A percentile compares a stretch with the other conserved stretches of the same genome.
Conservation (phyloP, 2,113 vertebrate species). For the Nettapus auritus region DNA sequence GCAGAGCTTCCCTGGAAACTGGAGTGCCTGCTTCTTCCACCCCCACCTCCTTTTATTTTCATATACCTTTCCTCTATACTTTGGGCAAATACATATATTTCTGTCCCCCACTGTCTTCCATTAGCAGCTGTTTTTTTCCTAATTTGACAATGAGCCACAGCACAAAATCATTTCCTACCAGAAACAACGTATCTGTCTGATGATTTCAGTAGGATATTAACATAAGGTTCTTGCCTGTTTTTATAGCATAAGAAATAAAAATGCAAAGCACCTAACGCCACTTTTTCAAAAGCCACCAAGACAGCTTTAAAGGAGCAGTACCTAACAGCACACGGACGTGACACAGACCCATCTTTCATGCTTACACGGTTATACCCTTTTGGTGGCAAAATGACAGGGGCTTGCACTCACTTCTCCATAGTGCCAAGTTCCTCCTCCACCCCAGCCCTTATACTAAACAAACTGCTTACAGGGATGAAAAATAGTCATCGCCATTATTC, state of each 20-base stretch:
- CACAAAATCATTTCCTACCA: neutral
- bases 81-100: neutral
- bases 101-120: neutral
- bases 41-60: neutral
- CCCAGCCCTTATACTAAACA: neutral
- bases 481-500: neutral
- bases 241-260: neutral
- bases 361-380: neutral
- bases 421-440: neutral
- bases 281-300: neutral
- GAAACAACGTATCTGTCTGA: neutral
- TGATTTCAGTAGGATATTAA: neutral
- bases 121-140: neutral
- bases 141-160: neutral
- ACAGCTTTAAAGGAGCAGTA: neutral
- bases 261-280: neutral
- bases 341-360: neutral
- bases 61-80: neutral
- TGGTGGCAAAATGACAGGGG: neutral
- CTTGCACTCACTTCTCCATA: neutral
- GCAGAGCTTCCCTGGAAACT: conserved; percentile 46
- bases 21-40: neutral
- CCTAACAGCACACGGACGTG: neutral
- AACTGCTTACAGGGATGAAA: neutral
- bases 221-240: neutral